phyloP scores from a whole-genome alignment of 2,113 vertebrate genomes.

The Terrapene triunguis region DNA sequence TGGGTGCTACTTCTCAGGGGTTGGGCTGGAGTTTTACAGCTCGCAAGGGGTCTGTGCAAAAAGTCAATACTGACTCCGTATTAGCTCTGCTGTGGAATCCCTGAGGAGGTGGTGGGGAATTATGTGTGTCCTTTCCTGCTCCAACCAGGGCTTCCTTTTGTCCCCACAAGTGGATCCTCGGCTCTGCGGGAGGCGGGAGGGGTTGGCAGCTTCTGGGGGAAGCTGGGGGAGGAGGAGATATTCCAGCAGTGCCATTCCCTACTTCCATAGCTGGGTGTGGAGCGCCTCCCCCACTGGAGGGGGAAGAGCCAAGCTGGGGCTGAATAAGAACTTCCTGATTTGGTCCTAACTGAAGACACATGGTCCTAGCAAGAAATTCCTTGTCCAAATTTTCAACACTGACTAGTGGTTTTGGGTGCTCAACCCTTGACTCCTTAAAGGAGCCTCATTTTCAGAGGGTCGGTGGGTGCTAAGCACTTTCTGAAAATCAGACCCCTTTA shows the following conservation, averaged over 20 bases:
- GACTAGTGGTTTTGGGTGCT: background rate
- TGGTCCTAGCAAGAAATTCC: background rate
- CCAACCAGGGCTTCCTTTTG: background rate
- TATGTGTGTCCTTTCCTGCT: too few relatives aligned
- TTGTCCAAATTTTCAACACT: background rate
- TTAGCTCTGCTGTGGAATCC: background rate
- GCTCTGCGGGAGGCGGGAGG: too few relatives aligned
- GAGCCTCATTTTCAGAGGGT: background rate
- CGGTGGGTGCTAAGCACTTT: fast-evolving
- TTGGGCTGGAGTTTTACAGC: background rate
- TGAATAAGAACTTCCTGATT: background rate
- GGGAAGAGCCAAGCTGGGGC: background rate
- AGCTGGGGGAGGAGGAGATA: background rate
- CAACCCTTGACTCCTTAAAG: background rate
- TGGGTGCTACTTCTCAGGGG: background rate
- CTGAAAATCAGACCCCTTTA: background rate
- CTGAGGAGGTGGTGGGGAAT: too few relatives aligned
- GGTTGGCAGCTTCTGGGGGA: background rate
- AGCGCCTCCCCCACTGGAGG: background rate
- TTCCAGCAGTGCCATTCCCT: background rate
- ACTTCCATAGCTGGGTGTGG: background rate
- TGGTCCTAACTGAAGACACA: background rate
- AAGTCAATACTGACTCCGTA: background rate
- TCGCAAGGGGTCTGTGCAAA: background rate
- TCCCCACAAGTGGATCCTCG: background rate